These are phyloP conservation scores for Bostrychus sinensis DNA, from an alignment of 2,113 vertebrate genomes.

Conservation along the genomic window DNA sequence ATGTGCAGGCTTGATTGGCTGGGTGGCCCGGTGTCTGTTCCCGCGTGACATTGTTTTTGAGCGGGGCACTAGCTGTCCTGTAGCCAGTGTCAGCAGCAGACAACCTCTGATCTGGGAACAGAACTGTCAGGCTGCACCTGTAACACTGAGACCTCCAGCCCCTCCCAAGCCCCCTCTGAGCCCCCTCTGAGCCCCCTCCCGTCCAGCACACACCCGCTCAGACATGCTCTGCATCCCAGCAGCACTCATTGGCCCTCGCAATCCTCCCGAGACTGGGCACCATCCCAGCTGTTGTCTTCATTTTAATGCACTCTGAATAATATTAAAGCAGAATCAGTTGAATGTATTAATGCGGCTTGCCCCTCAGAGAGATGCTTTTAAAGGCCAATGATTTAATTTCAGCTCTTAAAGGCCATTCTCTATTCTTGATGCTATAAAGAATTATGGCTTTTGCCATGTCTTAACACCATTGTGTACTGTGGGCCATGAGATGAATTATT, in stretches of 20 bases:
- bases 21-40: constrained; percentile 48
- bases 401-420: constrained; percentile 78
- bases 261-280: constrained; percentile 67
- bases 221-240: constrained; percentile 68
- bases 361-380: constrained; percentile 81
- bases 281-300: constrained; percentile 80
- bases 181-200: constrained; percentile 8
- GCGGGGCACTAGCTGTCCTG: constrained; percentile 56
- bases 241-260: constrained; percentile 58
- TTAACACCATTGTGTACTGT: constrained; percentile 63
- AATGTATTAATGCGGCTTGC: constrained; percentile 79
- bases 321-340: constrained; percentile 79
- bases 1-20: constrained; percentile 55
- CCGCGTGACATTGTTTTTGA: constrained; percentile 69
- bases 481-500: constrained; percentile 68
- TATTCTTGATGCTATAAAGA: constrained; percentile 74
- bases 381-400: constrained; percentile 83
- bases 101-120: constrained; percentile 75
- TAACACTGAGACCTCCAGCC: constrained; percentile 67
- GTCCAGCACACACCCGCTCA: too few relatives aligned
- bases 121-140: constrained; percentile 80
- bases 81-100: constrained; percentile 62
- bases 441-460: constrained; percentile 74
- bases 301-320: constrained; percentile 82
- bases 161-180: constrained; percentile 28